These are phyloP conservation scores for Amia ocellicauda DNA, from an alignment of 2,113 vertebrate genomes.

Conservation along the genomic window DNA sequence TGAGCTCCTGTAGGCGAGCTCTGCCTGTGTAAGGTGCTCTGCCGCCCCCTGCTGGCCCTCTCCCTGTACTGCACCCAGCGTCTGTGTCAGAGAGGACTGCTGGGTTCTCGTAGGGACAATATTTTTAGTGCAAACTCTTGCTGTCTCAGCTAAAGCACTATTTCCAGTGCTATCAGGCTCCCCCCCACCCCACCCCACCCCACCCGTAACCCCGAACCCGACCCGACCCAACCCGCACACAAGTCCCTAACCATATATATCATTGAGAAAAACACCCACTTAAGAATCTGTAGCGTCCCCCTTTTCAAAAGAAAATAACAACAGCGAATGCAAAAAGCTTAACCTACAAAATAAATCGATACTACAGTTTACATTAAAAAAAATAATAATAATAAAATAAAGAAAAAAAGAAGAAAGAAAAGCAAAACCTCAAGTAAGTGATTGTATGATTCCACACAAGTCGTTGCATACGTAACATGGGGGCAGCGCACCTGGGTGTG, in stretches of 20 bases:
- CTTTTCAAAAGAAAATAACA: conserved; percentile 42
- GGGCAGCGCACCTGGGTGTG: conserved; percentile 41
- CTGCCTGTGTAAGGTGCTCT: background rate
- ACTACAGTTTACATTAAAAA: conserved; percentile 46
- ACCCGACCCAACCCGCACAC: conserved; percentile 16
- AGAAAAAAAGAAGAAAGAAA: conserved; percentile 42
- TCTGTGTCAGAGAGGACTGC: conserved; percentile 53
- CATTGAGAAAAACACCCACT: conserved; percentile 25
- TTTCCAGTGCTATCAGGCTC: conserved; percentile 74
- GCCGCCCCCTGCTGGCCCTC: conserved; percentile 10
- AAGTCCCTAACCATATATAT: conserved; percentile 35
- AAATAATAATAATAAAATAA: conserved; percentile 38
- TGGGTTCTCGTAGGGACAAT: conserved; percentile 59
- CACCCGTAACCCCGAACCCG: conserved; percentile 30
- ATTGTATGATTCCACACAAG: conserved; percentile 46
- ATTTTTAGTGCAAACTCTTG: conserved; percentile 76
- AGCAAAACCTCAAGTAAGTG: conserved; percentile 53
- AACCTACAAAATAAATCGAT: conserved; percentile 29
- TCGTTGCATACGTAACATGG: conserved; percentile 51
- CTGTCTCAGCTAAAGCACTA: conserved; percentile 72
- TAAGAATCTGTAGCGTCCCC: conserved; percentile 43
- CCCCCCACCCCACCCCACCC: conserved; percentile 52
- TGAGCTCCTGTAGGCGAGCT: background rate
- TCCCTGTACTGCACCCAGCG: conserved; percentile 38
- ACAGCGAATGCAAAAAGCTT: conserved; percentile 23